Base-by-base conservation (phyloP, 2,888 invertebrate species). In the Yponomeuta malinellus region DNA sequence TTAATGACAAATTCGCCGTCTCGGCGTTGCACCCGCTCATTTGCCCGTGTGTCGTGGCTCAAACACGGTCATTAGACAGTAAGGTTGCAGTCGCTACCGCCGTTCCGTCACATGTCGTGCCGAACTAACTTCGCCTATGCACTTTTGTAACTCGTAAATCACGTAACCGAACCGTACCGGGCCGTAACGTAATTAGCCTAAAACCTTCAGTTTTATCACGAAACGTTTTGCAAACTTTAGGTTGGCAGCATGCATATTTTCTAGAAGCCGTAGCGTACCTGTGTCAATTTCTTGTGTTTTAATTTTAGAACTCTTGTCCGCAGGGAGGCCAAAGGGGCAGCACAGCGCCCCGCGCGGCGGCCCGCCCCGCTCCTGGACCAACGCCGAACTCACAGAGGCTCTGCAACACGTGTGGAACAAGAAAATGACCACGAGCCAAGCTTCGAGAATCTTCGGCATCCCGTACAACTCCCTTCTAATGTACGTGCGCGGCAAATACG, bases 401-500 rank as follows among this genome's bases (percentile, higher is more conserved):
- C 93, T 97, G 71, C 97, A 97, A 81, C 97, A 97, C 87, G 97
- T 97, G n/a, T 97, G 97, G 97, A 97, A 97, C 88, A 97, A 97
- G 83, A 97, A 97, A 85, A 97, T 97, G 97, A 97, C 97, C 74
- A 97, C 97, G 67, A 97, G 97, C 81, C 97, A 97, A 87, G 97
- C 97, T 10, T 97, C 97, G 37, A 91, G 97, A 74, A 96, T 97
- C 83, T 97, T 97, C 88, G 97, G 97, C 66, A 97, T 97, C 75
- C 97, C 97, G n/a, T 97, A 97, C 93, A 97, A 97, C 90, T 97
- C 97, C 68, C 93, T 97, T 69, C 91, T 97, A 71, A 97, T 97
- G 97, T 97, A 97, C 90, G 97, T 97, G 48, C 94, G 97, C 68
- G 97, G 97, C 71, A 97, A 97, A 84, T 97, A 97, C 85, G 97